Evolutionary conservation across 2,113 vertebrate species (phyloP).

Genomic region (Candoia aspera): DNA sequence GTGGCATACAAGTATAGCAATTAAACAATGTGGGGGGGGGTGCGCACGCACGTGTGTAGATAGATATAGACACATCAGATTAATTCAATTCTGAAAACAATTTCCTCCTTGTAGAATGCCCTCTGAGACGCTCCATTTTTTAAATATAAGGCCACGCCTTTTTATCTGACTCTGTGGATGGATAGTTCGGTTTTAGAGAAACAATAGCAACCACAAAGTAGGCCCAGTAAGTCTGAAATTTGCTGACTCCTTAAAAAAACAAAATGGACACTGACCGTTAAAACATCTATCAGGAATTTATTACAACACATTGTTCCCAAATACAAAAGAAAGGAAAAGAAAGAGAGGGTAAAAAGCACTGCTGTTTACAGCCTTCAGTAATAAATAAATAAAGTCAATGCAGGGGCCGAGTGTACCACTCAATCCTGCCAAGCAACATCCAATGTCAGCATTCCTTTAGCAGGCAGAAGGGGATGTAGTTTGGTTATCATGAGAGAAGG

Average conservation of each 20-base stretch:
- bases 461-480: slow-evolving; percentile 31
- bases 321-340: slow-evolving; percentile 76
- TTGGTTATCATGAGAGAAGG: slow-evolving; percentile 43
- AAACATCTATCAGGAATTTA: slow-evolving; percentile 74
- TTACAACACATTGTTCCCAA: slow-evolving; percentile 73
- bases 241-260: slow-evolving; percentile 41
- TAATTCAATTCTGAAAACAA: not conserved
- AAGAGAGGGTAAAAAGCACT: slow-evolving; percentile 71
- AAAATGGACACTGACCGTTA: slow-evolving; percentile 63
- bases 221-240: not conserved
- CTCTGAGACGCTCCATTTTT: not conserved
- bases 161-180: not conserved
- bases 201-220: not conserved
- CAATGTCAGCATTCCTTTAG: slow-evolving; percentile 19
- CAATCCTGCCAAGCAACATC: slow-evolving; percentile 10
- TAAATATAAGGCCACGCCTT: not conserved
- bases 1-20: not conserved
- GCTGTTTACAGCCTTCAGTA: slow-evolving; percentile 71
- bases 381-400: slow-evolving; percentile 66
- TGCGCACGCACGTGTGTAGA: not conserved
- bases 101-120: not conserved
- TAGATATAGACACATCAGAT: not conserved
- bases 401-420: slow-evolving; percentile 56
- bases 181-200: not conserved
- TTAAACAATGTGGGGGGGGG: not conserved